A percentile compares a stretch with the other conserved stretches of the same genome.
Evolutionary conservation across 2,888 invertebrate genomes (phyloP).

Genomic region (Brenthis ino): DNA sequence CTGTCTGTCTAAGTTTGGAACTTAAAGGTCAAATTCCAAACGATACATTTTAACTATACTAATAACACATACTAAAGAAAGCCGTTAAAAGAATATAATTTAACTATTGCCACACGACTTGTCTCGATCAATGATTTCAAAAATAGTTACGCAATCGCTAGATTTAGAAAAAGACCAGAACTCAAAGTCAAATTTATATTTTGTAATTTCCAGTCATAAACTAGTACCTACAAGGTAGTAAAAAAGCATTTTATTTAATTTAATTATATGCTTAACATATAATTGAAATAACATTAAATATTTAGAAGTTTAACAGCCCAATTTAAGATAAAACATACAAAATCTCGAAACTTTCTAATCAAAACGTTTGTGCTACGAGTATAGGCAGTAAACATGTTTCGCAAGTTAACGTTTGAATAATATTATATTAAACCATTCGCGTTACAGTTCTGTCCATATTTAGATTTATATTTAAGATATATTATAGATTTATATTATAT

Average conservation of each 20-base stretch:
- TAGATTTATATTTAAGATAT: too few relatives aligned
- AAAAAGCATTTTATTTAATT: too few relatives aligned
- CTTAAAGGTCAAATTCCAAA: constrained; percentile 11
- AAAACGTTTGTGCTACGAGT: not conserved
- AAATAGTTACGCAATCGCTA: constrained; percentile 8
- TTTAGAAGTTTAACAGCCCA: not conserved
- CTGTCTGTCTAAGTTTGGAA: not conserved
- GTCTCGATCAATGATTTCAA: not conserved
- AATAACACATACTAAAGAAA: constrained; percentile 5
- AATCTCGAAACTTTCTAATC: not conserved
- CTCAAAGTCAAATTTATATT: constrained; percentile 9
- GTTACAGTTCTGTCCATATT: too few relatives aligned
- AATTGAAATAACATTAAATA: not conserved
- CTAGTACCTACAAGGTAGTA: too few relatives aligned
- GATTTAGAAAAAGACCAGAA: constrained; percentile 11
- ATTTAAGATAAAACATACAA: not conserved
- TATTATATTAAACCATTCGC: too few relatives aligned
- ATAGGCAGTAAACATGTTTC: too few relatives aligned
- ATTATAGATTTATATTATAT: too few relatives aligned
- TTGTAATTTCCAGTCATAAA: too few relatives aligned
- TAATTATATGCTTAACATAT: too few relatives aligned
- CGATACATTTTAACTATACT: not conserved
- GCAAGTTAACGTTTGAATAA: too few relatives aligned
- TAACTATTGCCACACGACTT: not conserved
- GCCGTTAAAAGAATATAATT: not conserved